phyloP scores from a whole-genome alignment of 2,797 vertebrate genomes.

The Psittacula derbiana region DNA sequence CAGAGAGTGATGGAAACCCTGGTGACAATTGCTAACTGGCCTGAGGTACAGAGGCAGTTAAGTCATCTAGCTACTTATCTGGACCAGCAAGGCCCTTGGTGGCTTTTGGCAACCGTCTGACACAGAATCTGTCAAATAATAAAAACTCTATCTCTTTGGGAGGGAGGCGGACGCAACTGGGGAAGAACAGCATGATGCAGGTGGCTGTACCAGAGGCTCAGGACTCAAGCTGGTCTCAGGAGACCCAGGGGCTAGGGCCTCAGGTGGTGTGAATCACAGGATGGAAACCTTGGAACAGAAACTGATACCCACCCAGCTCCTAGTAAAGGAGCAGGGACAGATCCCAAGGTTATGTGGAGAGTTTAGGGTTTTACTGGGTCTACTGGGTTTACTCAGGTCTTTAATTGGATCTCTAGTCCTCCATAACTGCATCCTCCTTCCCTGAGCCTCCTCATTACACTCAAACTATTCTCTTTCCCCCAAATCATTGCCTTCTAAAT shows the following conservation, averaged over 20 bases:
- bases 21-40: not conserved
- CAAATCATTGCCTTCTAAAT: not conserved
- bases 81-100: not conserved
- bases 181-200: not conserved
- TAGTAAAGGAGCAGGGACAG: accelerated
- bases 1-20: not conserved
- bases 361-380: not conserved
- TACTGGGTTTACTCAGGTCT: not conserved
- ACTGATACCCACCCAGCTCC: not conserved
- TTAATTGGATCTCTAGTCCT: not conserved
- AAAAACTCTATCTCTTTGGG: not conserved
- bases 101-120: not conserved
- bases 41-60: not conserved
- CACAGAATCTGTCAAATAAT: not conserved
- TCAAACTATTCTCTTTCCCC: not conserved
- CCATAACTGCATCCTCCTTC: not conserved
- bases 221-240: not conserved
- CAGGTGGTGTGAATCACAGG: not conserved
- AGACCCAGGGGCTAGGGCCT: not conserved
- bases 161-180: not conserved
- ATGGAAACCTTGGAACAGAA: not conserved
- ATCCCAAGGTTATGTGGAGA: not conserved
- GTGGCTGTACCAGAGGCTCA: not conserved
- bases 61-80: not conserved
- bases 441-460: not conserved